These are phyloP conservation scores for Sylvilagus bachmani DNA, from an alignment of 2,113 vertebrate species.

Conservation along the genomic window DNA sequence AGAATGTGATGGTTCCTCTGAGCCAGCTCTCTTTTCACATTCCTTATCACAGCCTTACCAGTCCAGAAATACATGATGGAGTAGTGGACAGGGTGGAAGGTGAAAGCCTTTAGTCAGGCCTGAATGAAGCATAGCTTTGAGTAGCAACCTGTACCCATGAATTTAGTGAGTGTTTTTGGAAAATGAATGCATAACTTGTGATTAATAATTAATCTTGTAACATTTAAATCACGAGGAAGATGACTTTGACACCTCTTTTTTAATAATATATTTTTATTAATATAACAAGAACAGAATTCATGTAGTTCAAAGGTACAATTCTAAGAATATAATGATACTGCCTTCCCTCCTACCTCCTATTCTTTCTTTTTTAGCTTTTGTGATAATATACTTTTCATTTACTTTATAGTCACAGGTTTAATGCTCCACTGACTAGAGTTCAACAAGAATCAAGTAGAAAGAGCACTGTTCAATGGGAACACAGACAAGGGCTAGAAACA, in stretches of 20 bases:
- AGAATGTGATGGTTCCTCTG: background rate
- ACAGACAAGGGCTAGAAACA: no score
- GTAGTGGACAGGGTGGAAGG: background rate
- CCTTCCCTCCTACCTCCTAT: no score
- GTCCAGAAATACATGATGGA: background rate
- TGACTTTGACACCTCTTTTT: background rate
- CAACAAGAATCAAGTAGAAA: no score
- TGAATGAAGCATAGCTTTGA: background rate
- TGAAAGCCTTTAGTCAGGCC: background rate
- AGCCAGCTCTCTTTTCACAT: background rate
- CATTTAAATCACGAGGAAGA: background rate
- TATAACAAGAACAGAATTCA: no score
- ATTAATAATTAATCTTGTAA: background rate
- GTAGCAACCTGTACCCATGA: background rate
- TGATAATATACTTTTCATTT: no score
- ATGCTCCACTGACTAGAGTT: no score
- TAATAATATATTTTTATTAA: no score
- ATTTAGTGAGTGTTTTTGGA: background rate
- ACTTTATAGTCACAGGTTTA: background rate
- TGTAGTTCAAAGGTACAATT: no score
- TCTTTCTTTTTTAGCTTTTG: no score
- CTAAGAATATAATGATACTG: no score
- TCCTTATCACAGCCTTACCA: no score
- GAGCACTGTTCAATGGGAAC: no score
- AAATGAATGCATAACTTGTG: background rate